Percentiles rank a stretch among this genome's conserved stretches.
Evolutionary conservation across 2,888 invertebrate species (phyloP).

Genomic region (Unio delphinus): DNA sequence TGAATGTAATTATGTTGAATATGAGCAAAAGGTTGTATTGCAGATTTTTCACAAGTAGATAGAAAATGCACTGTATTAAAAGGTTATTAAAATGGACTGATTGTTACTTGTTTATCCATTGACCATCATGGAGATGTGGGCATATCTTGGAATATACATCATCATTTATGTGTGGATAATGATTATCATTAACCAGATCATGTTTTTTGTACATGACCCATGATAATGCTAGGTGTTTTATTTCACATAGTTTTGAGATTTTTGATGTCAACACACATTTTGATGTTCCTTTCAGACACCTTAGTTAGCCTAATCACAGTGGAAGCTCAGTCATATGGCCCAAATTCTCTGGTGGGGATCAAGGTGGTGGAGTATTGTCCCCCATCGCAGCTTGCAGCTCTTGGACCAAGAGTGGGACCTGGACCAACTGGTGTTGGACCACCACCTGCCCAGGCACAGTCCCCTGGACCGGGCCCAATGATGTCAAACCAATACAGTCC

Average conservation of each 20-base stretch:
- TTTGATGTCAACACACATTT: not conserved
- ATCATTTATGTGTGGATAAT: no score
- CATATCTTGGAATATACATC: no score
- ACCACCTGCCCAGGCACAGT: constrained; percentile 21
- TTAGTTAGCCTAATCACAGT: constrained; percentile 73
- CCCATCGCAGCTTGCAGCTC: constrained; percentile 47
- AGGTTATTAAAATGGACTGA: no score
- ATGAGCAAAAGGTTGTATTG: no score
- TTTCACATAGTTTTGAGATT: not conserved
- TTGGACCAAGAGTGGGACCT: constrained; percentile 24
- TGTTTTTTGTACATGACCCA: not conserved
- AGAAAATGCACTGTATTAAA: no score
- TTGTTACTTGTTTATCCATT: no score
- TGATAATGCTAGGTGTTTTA: not conserved
- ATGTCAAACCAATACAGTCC: constrained; percentile 4
- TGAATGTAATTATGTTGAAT: no score
- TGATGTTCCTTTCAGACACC: constrained; percentile 75
- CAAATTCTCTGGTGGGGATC: constrained; percentile 96
- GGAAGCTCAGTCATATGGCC: constrained; percentile 95
- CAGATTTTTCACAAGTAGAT: no score
- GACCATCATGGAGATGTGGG: no score
- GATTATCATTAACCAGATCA: not conserved
- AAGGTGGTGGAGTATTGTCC: constrained; percentile 89
- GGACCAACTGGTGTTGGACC: constrained; percentile 23
- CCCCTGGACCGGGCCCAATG: constrained; percentile 30